Percentiles rank a stretch among this genome's conserved stretches.
These are phyloP conservation scores for Volucella inflata DNA, from an alignment of 2,888 invertebrate species.

Conservation along the genomic window DNA sequence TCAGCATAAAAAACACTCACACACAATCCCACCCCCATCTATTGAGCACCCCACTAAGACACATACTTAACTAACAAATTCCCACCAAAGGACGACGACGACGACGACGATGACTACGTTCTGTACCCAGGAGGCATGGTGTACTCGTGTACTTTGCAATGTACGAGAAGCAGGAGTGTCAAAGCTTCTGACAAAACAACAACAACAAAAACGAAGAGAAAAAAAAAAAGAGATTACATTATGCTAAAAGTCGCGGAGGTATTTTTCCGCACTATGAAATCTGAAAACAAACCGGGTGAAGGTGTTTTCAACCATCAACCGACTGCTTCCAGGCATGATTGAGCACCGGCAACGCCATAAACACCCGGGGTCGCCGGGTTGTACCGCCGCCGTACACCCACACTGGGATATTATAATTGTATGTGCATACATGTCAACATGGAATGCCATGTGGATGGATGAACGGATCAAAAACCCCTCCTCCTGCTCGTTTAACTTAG, in stretches of 20 bases:
- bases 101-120: neutral
- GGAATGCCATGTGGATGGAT: conserved; percentile 73
- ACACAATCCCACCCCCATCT: neutral
- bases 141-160: no score
- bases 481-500: neutral
- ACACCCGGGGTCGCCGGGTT: conserved; percentile 71
- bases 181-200: neutral
- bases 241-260: conserved; percentile 76
- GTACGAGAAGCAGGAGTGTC: no score
- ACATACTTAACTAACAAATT: conserved; percentile 57
- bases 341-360: conserved; percentile 76
- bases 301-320: conserved; percentile 76
- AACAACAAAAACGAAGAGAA: conserved; percentile 23
- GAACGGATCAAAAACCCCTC: conserved; percentile 68
- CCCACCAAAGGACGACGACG: conserved; percentile 58
- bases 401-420: conserved; percentile 70
- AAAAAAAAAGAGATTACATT: conserved; percentile 76
- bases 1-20: conserved; percentile 18
- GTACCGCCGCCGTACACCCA: conserved; percentile 53
- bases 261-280: conserved; percentile 76
- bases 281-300: conserved; percentile 76
- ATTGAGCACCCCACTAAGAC: neutral
- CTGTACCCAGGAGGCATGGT: no score
- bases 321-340: conserved; percentile 77
- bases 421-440: conserved; percentile 75